Conservation (phyloP, 2,797 vertebrate species). For the Urophycis tenuis region DNA sequence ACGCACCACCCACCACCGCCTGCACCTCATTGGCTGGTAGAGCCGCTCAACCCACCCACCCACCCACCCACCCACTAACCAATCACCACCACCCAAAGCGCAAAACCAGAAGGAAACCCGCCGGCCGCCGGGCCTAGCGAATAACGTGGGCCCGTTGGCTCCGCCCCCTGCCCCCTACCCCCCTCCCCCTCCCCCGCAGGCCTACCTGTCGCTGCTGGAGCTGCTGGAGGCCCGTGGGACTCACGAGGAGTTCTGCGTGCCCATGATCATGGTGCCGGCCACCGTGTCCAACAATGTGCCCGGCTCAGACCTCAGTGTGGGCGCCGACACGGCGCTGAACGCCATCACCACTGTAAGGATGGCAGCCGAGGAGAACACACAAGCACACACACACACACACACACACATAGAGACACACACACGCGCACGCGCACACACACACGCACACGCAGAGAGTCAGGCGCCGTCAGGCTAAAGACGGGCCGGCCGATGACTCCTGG, state of each 20-base stretch:
- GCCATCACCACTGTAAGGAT: slow-evolving; percentile 96
- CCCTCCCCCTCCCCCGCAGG: no score
- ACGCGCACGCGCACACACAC: no score
- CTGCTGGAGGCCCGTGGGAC: slow-evolving; percentile 85
- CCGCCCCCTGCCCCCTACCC: no score
- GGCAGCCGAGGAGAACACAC: slow-evolving; percentile 11
- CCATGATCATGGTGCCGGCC: slow-evolving; percentile 98
- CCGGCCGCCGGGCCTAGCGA: slow-evolving; percentile 29
- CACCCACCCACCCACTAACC: neutral
- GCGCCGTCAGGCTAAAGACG: no score
- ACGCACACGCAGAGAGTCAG: no score
- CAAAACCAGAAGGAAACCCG: slow-evolving; percentile 18
- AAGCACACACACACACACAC: no score
- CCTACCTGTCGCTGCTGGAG: slow-evolving; percentile 94
- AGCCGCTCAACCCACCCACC: neutral
- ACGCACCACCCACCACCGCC: neutral
- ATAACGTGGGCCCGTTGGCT: slow-evolving; percentile 60
- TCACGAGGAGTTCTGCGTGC: slow-evolving; percentile 90
- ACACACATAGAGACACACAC: no score
- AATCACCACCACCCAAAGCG: neutral
- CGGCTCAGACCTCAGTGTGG: slow-evolving; percentile 99
- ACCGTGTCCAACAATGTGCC: slow-evolving; percentile 99
- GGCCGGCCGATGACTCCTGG: slow-evolving; percentile 24
- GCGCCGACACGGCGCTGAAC: slow-evolving; percentile 98
- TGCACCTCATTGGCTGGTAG: slow-evolving; percentile 3